Evolutionary conservation across 2,888 invertebrate genomes (phyloP), one percentile per base, ranked within the genome.

Genomic region (Nineta flava): DNA sequence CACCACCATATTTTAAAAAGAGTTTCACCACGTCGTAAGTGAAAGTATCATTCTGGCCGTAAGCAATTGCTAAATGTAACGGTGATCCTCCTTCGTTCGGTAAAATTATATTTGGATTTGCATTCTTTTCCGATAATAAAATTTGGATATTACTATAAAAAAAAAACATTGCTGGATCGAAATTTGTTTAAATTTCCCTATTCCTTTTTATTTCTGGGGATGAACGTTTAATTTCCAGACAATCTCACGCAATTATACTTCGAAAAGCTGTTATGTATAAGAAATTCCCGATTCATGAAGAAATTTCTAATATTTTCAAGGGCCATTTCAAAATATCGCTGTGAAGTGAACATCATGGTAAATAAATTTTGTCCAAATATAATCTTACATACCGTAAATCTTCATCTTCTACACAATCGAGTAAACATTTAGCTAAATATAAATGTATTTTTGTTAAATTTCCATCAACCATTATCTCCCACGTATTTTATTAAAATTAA

Each of bases 1-100:
- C 71, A 44, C 79, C 86, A 54, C 77, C 80, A 65, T 78, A 67
- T 55, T 76, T 73, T 17, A 88, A 63, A 55, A 87, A 75, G n/a
- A 83, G 60, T 60, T 75, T 72, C 0, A 80, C 76, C 47, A 80
- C 77, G 59, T 79, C 68, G 56, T 69, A 69, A 0, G 83, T 79
- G 58, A 82, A 76, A 16, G 72, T 67, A 49, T 74, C 64, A 12
- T 78, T 78, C 46, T 80, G 77, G 62, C 81, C 77, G 2, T 87
- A 87, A 42, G 84, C 79, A 1, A 80, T 81, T 57, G 17, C n/a
- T 19, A 86, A 73, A 60, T 90, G 90, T 56, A 90, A 72, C 0
- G 87, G 77, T 0, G 84, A 75, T 46, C 87, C 77, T 55, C 84
- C 84, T 58, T 79, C 76, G 44, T 75, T 75, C 31, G 79, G 79